Conservation (phyloP, 2,113 vertebrate genomes). For the Paraplagusia blochii region DNA sequence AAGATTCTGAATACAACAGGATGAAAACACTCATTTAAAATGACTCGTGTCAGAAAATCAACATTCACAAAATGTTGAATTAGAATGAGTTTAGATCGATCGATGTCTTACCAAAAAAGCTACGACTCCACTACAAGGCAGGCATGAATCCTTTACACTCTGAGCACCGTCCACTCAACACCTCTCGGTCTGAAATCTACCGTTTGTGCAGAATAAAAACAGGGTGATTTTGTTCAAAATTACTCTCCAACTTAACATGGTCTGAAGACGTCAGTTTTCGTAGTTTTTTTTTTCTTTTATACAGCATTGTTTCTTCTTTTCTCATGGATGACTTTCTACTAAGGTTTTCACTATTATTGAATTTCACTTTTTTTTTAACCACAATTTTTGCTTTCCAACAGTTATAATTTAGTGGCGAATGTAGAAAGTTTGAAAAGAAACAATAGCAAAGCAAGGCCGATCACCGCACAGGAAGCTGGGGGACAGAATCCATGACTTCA, state of each 20-base stretch:
- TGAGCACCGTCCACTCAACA: slow-evolving; percentile 95
- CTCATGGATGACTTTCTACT: slow-evolving; percentile 84
- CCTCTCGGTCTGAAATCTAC: slow-evolving; percentile 91
- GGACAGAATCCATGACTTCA: slow-evolving; percentile 86
- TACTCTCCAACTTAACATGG: slow-evolving; percentile 79
- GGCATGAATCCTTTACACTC: slow-evolving; percentile 89
- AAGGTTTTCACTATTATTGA: slow-evolving; percentile 65
- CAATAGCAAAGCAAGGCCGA: slow-evolving; percentile 91
- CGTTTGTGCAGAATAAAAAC: slow-evolving; percentile 90
- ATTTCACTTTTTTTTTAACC: slow-evolving; percentile 60
- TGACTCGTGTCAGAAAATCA: slow-evolving; percentile 88
- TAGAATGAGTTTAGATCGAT: slow-evolving; percentile 81
- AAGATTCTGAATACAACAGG: slow-evolving; percentile 86
- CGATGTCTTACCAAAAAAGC: slow-evolving; percentile 85
- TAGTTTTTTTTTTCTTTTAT: slow-evolving; percentile 47
- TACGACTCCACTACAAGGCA: slow-evolving; percentile 96
- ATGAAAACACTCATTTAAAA: slow-evolving; percentile 89
- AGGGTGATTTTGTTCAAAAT: slow-evolving; percentile 80
- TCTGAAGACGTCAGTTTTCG: slow-evolving; percentile 83
- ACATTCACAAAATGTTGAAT: slow-evolving; percentile 97
- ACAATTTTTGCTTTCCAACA: slow-evolving; percentile 79
- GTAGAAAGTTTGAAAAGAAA: slow-evolving; percentile 91
- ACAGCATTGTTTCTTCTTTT: slow-evolving; percentile 77
- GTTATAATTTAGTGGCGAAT: slow-evolving; percentile 89
- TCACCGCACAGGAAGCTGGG: slow-evolving; percentile 94